phyloP scores from a whole-genome alignment of 2,113 vertebrate genomes.

The Pedionomus torquatus region DNA sequence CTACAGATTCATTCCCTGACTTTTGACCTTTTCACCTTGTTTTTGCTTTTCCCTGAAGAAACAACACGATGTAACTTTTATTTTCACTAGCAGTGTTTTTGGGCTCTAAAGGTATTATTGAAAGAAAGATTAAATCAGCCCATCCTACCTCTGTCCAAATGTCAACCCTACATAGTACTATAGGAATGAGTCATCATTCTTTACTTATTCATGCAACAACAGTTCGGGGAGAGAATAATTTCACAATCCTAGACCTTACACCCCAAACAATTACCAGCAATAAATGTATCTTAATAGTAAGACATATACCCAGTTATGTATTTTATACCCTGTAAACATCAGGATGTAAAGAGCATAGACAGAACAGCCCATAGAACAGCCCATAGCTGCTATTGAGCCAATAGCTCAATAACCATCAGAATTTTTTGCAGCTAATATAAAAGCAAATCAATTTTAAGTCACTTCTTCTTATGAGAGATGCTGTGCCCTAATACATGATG shows the following conservation, averaged over 20 bases:
- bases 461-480: neutral
- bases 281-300: neutral
- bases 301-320: fast-evolving
- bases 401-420: neutral
- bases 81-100: neutral
- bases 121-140: neutral
- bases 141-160: neutral
- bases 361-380: neutral
- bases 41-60: neutral
- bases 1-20: neutral
- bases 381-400: too few relatives aligned
- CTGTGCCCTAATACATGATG: neutral
- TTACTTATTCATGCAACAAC: neutral
- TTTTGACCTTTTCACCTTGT: neutral
- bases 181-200: neutral
- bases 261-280: neutral
- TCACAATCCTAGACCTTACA: neutral
- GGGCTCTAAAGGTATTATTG: neutral
- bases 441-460: neutral
- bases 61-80: neutral
- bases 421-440: neutral
- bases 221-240: neutral
- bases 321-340: neutral
- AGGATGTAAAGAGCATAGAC: neutral
- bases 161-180: neutral